Conservation (phyloP, 2,797 vertebrate genomes). For the Halcyon badia region DNA sequence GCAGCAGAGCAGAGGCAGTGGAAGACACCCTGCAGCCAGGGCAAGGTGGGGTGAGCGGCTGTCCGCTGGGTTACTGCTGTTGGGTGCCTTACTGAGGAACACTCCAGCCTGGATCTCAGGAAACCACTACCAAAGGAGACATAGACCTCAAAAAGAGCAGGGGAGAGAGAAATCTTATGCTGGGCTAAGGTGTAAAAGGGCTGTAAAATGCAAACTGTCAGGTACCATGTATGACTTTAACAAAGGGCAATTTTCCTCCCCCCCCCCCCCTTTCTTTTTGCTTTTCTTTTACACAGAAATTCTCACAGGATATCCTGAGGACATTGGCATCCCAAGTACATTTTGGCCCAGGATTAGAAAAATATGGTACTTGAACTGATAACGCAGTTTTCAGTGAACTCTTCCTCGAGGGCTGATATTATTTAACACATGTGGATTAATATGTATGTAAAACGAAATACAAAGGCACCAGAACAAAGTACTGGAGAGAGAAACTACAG, state of each 20-base stretch:
- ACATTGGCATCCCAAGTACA: neutral
- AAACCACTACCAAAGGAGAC: neutral
- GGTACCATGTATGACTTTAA: neutral
- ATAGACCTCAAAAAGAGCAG: neutral
- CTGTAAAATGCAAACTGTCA: neutral
- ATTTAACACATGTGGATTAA: slow-evolving; percentile 38
- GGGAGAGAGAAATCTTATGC: neutral
- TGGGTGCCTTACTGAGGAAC: neutral
- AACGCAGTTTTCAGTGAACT: slow-evolving; percentile 2
- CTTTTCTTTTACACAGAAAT: neutral
- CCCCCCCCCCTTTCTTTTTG: neutral
- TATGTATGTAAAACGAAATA: slow-evolving; percentile 28
- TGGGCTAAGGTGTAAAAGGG: neutral
- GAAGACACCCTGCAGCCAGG: neutral
- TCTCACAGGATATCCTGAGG: neutral
- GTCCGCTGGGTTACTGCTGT: neutral
- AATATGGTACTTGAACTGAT: neutral
- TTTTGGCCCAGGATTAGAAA: slow-evolving; percentile 55
- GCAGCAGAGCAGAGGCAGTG: neutral
- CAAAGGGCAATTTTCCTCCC: neutral
- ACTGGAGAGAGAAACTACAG: neutral
- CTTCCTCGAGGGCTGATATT: slow-evolving; percentile 9
- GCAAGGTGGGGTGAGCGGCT: rapidly evolving
- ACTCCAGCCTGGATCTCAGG: neutral
- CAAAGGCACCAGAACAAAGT: slow-evolving; percentile 35